Evolutionary conservation across 2,797 vertebrate species (phyloP).

Genomic region (Saxicola maurus): DNA sequence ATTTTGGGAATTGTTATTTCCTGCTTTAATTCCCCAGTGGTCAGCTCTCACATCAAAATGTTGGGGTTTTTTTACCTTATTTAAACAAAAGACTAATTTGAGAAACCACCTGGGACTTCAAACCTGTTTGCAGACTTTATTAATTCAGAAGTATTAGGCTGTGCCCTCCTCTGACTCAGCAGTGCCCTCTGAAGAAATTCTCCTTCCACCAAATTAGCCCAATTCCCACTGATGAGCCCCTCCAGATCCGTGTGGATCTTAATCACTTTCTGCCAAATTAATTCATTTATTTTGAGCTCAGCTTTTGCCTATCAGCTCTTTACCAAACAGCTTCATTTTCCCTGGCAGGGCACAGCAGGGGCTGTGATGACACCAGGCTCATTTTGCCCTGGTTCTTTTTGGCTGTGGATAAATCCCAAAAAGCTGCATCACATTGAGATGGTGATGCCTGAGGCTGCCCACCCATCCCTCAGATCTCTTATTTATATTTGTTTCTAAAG

Average conservation of each 20-base stretch:
- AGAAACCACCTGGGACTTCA: neutral
- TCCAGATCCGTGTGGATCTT: neutral
- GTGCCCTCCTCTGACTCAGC: conserved; percentile 16
- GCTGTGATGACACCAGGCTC: neutral
- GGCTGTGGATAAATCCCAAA: neutral
- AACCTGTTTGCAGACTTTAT: conserved; percentile 23
- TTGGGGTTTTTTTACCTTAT: neutral
- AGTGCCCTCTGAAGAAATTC: neutral
- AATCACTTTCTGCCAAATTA: conserved; percentile 36
- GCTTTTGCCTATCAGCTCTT: neutral
- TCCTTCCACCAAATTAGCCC: conserved; percentile 26
- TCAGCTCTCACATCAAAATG: neutral
- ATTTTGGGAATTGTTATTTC: neutral
- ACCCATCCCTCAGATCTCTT: neutral
- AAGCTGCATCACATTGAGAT: accelerated
- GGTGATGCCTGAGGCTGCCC: neutral
- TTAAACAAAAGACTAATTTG: conserved; percentile 20
- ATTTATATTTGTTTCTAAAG: neutral
- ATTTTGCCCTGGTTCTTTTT: neutral
- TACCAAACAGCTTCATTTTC: neutral
- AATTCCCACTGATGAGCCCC: conserved; percentile 23
- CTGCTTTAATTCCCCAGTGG: neutral
- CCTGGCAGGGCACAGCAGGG: neutral
- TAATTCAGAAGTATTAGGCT: conserved; percentile 16
- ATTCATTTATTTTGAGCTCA: neutral